Percentiles rank a stretch among this genome's conserved stretches.
Evolutionary conservation across 2,888 invertebrate species (phyloP).

Genomic region (Thymelicus acteon): DNA sequence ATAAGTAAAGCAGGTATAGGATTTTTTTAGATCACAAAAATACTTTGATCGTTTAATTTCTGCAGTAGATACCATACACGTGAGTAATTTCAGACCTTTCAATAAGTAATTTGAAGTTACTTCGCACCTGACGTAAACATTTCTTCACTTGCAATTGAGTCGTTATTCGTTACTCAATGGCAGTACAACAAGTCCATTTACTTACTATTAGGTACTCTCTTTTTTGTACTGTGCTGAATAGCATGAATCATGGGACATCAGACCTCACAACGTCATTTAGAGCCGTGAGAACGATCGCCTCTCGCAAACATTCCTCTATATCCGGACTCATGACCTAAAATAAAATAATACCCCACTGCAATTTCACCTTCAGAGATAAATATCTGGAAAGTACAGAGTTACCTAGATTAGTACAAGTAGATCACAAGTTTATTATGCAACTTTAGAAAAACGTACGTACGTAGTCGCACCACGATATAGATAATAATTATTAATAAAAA

Average conservation of each 20-base stretch:
- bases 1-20: too few species aligned
- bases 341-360: constrained; percentile 42
- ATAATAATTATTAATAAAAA: too few species aligned
- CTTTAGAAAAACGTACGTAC: constrained; percentile 1
- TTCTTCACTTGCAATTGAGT: too few species aligned
- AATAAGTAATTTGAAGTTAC: too few species aligned
- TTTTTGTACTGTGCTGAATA: constrained; percentile 32
- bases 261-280: constrained; percentile 48
- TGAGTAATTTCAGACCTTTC: too few species aligned
- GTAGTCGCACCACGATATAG: too few species aligned
- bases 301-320: constrained; percentile 57
- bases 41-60: too few species aligned
- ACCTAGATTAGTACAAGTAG: constrained; percentile 10
- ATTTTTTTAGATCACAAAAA: too few species aligned
- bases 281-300: constrained; percentile 56
- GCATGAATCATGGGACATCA: constrained; percentile 50
- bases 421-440: constrained; percentile 11
- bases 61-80: too few species aligned
- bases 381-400: constrained; percentile 32
- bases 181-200: constrained; percentile 21
- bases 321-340: constrained; percentile 57
- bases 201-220: constrained; percentile 27
- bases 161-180: constrained; percentile 1
- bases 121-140: too few species aligned
- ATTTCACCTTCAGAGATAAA: constrained; percentile 36